Conservation (phyloP, 2,888 invertebrate species). For the Lypha dubia region DNA sequence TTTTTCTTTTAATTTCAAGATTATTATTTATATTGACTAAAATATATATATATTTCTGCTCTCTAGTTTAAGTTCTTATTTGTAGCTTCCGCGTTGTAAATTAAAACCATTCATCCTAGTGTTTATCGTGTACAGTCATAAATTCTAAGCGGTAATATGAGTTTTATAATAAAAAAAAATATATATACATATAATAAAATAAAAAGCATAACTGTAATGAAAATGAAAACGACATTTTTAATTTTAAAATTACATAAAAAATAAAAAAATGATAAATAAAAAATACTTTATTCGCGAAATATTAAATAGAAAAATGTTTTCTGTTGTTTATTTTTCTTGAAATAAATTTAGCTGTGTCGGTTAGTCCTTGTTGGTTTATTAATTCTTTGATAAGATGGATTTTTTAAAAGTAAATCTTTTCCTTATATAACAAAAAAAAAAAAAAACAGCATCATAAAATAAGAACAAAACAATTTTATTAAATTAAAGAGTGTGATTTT, state of each 20-base stretch:
- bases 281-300: conserved; percentile 54
- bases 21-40: conserved; percentile 20
- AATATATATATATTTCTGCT: conserved; percentile 5
- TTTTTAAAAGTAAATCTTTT: neutral
- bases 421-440: neutral
- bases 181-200: no score
- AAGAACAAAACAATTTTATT: neutral
- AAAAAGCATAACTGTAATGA: conserved; percentile 33
- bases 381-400: neutral
- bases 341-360: neutral
- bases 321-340: neutral
- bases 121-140: conserved; percentile 63
- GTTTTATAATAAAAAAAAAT: conserved; percentile 52
- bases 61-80: conserved; percentile 11
- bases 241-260: conserved; percentile 45
- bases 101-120: conserved; percentile 38
- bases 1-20: neutral
- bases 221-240: conserved; percentile 43
- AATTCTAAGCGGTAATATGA: conserved; percentile 49
- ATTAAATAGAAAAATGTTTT: conserved; percentile 33
- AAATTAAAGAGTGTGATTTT: neutral
- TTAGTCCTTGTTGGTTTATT: neutral
- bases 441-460: neutral
- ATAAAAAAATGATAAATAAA: no score
- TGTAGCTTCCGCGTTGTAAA: conserved; percentile 41